A percentile compares a stretch with the other conserved stretches of the same genome.
Evolutionary conservation across 1,140 invertebrate species (phyloP).

Genomic region (Anastrepha ludens): DNA sequence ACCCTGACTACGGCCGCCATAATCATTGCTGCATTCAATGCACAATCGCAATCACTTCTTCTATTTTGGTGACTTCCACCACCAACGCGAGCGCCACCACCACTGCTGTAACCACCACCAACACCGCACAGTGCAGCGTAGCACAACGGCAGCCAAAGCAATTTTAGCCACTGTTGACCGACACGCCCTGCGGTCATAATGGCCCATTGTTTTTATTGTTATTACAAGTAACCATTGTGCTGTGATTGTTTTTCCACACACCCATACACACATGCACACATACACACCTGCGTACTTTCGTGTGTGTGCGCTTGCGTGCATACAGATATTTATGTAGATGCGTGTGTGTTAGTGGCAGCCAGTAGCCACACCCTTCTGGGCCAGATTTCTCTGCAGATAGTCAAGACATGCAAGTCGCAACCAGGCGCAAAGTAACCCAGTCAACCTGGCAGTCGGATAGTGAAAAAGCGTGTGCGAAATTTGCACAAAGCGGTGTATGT

Average conservation of each 20-base stretch:
- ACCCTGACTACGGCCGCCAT: conserved; percentile 3
- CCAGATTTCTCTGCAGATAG: conserved; percentile 38
- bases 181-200: conserved; percentile 43
- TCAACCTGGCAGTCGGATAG: conserved; percentile 22
- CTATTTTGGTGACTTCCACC: conserved; percentile 10
- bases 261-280: background rate
- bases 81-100: background rate
- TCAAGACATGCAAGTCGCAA: background rate
- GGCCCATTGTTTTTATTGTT: conserved; percentile 24
- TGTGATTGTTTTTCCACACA: conserved; percentile 30
- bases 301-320: background rate
- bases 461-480: background rate
- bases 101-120: background rate
- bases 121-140: background rate
- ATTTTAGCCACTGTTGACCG: conserved; percentile 33
- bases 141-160: background rate
- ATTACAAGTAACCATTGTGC: conserved; percentile 48
- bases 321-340: too few relatives aligned
- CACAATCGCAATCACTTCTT: background rate
- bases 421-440: conserved; percentile 17
- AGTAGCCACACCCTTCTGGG: conserved; percentile 49
- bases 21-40: conserved; percentile 13
- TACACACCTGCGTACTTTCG: background rate
- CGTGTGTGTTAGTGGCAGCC: background rate
- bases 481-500: conserved; percentile 13